Percentiles rank a stretch among this genome's conserved stretches.
Conservation (phyloP, 2,113 vertebrate species). For the Pagrus major region DNA sequence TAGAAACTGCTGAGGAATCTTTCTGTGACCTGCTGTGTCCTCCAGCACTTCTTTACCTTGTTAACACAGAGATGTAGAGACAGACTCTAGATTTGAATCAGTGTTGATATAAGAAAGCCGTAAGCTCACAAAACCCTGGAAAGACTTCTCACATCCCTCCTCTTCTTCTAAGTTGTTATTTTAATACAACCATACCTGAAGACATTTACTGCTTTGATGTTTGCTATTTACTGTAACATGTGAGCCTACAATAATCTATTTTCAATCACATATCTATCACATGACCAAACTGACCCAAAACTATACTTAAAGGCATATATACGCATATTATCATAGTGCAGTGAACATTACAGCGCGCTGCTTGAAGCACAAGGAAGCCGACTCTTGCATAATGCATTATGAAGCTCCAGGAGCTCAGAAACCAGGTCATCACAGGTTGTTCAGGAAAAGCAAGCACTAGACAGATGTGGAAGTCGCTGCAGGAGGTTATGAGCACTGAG, state of each 20-base stretch:
- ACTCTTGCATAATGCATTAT: constrained; percentile 24
- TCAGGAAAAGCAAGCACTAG: constrained; percentile 7
- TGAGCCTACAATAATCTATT: not conserved
- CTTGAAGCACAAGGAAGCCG: not conserved
- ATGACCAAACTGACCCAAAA: not conserved
- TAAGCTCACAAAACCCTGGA: not conserved
- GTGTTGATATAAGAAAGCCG: not conserved
- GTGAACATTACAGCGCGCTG: not conserved
- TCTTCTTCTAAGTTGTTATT: constrained; percentile 12
- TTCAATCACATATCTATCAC: not conserved
- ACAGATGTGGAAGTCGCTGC: not conserved
- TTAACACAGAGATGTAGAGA: constrained; percentile 15
- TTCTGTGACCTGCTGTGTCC: constrained; percentile 8
- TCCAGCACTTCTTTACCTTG: constrained; percentile 5
- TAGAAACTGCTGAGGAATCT: constrained; percentile 16
- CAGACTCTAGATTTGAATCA: not conserved
- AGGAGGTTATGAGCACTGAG: constrained; percentile 13
- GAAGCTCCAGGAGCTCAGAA: constrained; percentile 20
- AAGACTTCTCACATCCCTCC: not conserved
- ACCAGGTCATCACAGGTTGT: constrained; percentile 33
- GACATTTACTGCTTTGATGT: constrained; percentile 3
- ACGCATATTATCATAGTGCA: constrained; percentile 1
- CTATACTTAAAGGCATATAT: too few species aligned
- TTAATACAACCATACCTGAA: not conserved
- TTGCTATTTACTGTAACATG: not conserved